Percentiles rank a stretch among this genome's conserved stretches.
Conservation (phyloP, 2,797 vertebrate genomes). For the Sebastes variabilis region DNA sequence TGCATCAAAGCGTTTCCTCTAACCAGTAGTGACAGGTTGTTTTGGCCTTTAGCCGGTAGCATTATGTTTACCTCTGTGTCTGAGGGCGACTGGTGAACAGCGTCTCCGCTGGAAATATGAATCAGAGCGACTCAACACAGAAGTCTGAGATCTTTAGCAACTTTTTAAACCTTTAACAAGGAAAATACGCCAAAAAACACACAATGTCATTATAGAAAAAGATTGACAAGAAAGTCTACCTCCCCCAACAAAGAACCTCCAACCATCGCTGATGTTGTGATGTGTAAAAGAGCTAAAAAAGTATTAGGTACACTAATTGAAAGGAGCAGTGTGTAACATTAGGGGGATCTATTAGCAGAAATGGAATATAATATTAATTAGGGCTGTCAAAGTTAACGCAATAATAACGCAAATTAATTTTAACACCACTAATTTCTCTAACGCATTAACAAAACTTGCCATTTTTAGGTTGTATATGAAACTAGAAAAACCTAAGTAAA, state of each 20-base stretch:
- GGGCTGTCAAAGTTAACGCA: too few relatives aligned
- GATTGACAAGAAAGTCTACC: background rate
- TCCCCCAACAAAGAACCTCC: background rate
- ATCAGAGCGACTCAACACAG: background rate
- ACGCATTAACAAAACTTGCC: too few relatives aligned
- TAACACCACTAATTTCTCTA: fast-evolving
- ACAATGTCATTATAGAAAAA: background rate
- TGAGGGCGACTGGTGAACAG: background rate
- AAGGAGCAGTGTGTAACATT: too few relatives aligned
- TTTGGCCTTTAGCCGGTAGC: constrained; percentile 3
- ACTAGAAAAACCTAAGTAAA: too few relatives aligned
- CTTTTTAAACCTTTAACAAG: background rate
- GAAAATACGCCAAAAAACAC: background rate
- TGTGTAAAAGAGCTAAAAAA: background rate
- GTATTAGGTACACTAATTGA: fast-evolving
- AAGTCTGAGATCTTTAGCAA: background rate
- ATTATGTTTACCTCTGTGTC: background rate
- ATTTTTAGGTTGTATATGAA: too few relatives aligned
- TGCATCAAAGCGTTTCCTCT: constrained; percentile 20
- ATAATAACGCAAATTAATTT: fast-evolving
- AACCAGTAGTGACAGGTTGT: constrained; percentile 17
- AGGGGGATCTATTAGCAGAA: too few relatives aligned
- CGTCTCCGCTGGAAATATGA: background rate
- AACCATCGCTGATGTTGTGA: too few relatives aligned
- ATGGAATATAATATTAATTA: too few relatives aligned